These are phyloP conservation scores for Latrodectus elegans DNA, from an alignment of 2,888 invertebrate genomes.

Conservation along the genomic window DNA sequence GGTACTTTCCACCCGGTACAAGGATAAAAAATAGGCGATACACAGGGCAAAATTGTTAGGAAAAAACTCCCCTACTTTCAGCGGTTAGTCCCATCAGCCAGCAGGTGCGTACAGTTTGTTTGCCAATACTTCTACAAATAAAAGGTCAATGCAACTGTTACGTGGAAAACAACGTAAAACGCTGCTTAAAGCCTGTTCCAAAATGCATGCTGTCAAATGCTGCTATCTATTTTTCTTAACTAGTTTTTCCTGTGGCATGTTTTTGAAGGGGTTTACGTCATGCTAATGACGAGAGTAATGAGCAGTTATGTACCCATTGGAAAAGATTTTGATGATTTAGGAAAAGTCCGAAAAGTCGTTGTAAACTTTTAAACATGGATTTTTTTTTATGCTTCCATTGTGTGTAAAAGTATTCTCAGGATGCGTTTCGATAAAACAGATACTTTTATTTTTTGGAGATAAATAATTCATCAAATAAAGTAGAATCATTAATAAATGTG, in stretches of 20 bases:
- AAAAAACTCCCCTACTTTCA: slow-evolving; percentile 11
- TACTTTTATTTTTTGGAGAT: too few species aligned
- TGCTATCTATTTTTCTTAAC: background rate
- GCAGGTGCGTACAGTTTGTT: slow-evolving; percentile 64
- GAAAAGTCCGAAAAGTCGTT: too few species aligned
- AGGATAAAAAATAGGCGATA: slow-evolving; percentile 31
- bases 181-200: background rate
- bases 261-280: background rate
- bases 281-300: background rate
- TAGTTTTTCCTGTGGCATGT: background rate
- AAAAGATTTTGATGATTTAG: too few species aligned
- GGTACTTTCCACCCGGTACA: background rate
- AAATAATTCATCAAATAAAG: too few species aligned
- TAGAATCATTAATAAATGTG: too few species aligned
- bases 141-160: slow-evolving; percentile 65
- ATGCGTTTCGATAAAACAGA: too few species aligned
- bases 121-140: slow-evolving; percentile 38
- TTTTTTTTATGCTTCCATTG: too few species aligned
- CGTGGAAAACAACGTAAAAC: slow-evolving; percentile 28
- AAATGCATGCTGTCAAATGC: background rate
- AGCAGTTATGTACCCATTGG: background rate
- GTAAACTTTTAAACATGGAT: too few species aligned
- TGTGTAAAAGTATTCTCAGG: too few species aligned
- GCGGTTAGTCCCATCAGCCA: slow-evolving; percentile 11
- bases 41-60: too few species aligned